A percentile compares a stretch with the other conserved stretches of the same genome.
Conservation (phyloP, 2,113 vertebrate genomes). For the Solenodon paradoxus region DNA sequence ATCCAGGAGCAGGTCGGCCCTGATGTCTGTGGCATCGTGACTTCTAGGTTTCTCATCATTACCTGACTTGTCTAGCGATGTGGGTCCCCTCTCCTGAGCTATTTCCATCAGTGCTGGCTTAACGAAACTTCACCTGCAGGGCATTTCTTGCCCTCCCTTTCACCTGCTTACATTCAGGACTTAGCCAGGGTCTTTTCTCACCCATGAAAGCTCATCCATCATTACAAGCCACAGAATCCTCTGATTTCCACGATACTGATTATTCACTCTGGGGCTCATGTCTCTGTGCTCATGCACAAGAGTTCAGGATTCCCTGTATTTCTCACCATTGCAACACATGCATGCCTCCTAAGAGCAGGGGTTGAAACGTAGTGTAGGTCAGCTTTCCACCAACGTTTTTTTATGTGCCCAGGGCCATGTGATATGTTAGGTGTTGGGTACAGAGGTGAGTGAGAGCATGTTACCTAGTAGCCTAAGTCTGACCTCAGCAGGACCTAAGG, state of each 20-base stretch:
- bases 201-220: background rate
- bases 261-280: background rate
- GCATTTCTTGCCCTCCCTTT: background rate
- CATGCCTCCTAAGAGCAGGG: background rate
- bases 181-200: background rate
- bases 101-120: too few species aligned
- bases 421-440: background rate
- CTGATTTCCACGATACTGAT: background rate
- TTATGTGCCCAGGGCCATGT: too few species aligned
- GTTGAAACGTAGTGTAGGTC: too few species aligned
- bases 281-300: background rate
- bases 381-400: background rate
- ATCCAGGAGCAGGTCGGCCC: fast-evolving
- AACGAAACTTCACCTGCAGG: background rate
- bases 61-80: background rate
- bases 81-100: background rate
- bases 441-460: background rate
- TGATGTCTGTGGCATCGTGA: fast-evolving
- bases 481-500: background rate
- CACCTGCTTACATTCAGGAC: background rate
- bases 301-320: background rate
- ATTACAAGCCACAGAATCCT: background rate
- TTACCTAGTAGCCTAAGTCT: background rate
- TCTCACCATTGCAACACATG: background rate
- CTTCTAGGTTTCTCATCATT: background rate